Percentiles rank a stretch among this genome's conserved stretches.
Conservation (phyloP, 2,797 vertebrate genomes). For the Sarcoramphus papa region DNA sequence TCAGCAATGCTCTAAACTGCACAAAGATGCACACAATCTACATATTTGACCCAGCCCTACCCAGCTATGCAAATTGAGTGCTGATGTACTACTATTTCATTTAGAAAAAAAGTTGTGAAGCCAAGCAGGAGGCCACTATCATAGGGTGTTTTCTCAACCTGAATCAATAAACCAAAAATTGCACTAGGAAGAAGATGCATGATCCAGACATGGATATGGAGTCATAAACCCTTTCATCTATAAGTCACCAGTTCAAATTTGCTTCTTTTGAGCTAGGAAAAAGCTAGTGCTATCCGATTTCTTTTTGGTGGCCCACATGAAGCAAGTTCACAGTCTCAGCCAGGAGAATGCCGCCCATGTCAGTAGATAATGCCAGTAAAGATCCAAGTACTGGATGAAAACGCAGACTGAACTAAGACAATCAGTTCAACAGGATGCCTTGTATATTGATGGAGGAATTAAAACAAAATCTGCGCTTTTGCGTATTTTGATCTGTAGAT, state of each 20-base stretch:
- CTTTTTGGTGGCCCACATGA: not conserved
- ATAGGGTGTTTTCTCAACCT: not conserved
- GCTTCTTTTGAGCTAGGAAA: not conserved
- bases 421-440: not conserved
- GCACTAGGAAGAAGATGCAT: not conserved
- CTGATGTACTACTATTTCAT: not conserved
- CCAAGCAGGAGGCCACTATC: not conserved
- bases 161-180: not conserved
- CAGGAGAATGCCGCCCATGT: not conserved
- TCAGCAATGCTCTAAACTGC: not conserved
- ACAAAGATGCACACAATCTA: not conserved
- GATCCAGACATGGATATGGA: not conserved
- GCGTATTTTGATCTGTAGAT: not conserved
- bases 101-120: not conserved
- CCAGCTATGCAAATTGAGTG: not conserved
- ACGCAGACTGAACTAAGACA: accelerated
- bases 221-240: not conserved
- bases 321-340: not conserved
- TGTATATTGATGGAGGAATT: not conserved
- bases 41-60: not conserved
- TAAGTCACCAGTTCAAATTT: not conserved
- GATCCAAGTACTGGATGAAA: not conserved
- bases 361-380: not conserved
- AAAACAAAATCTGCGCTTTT: not conserved
- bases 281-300: not conserved